Percentiles rank a stretch among this genome's conserved stretches.
Conservation (phyloP, 2,113 vertebrate genomes). For the Equus quagga region DNA sequence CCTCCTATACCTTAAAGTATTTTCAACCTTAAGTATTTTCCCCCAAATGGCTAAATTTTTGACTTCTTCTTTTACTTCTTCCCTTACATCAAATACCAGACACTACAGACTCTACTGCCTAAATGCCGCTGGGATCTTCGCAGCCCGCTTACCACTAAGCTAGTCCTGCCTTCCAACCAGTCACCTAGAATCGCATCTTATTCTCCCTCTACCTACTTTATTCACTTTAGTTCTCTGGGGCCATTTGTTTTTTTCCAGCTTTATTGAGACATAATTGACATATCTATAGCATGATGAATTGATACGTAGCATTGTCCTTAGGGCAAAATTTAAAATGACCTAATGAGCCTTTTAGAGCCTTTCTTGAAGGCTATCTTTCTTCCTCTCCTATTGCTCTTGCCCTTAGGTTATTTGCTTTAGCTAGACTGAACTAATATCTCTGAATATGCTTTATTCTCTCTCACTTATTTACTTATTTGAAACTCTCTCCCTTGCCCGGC, state of each 20-base stretch:
- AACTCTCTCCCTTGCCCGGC: neutral
- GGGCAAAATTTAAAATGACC: neutral
- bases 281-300: neutral
- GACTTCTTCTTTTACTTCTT: neutral
- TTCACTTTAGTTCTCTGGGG: neutral
- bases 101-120: neutral
- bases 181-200: neutral
- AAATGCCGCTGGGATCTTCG: neutral
- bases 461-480: neutral
- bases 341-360: neutral
- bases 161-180: neutral
- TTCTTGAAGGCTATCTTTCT: neutral
- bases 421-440: neutral
- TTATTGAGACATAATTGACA: neutral
- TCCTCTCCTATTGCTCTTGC: neutral
- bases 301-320: neutral
- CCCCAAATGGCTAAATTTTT: neutral
- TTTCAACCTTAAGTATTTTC: neutral
- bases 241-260: neutral
- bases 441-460: neutral
- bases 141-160: accelerated
- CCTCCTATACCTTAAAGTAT: neutral
- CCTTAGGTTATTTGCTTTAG: neutral
- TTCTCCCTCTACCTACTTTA: neutral
- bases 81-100: neutral